Evolutionary conservation across 2,113 vertebrate genomes (phyloP), one percentile per base, ranked within the genome.

Genomic region (Columbina picui): DNA sequence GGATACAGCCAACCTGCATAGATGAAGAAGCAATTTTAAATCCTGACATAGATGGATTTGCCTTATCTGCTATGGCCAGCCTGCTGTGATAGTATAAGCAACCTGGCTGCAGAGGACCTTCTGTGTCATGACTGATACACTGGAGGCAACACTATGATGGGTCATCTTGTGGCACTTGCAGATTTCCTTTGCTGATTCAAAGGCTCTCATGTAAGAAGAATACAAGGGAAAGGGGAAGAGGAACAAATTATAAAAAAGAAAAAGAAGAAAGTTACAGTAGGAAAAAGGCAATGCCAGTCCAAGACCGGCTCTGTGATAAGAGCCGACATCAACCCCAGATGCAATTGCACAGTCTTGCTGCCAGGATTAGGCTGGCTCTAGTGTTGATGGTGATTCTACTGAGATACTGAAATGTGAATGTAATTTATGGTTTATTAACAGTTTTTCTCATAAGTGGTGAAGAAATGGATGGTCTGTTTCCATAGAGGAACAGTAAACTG

Each of bases 371-470:
- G 32, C 0, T 78, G 56, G 29, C 74, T 90, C 69, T 75, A 6
- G 16, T 64, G 39, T 5, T 56, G 80, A 67, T 71, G 52, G 21
- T 70, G 41, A 36, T 43, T 73, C 67, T 75, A 87, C 57, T 52
- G 59, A 88, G 27, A 73, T 21, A 84, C 29, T 89, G 76, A 89
- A 87, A 93, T 19, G 7, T 26, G 30, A 17, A 65, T 39, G n/a
- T 10, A 49, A 56, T 50, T 79, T 49, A 39, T n/a, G 4, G 39
- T 49, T 93, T 95, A 56, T 83, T 79, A 85, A 79, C 60, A 85
- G 36, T 7, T 76, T 83, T 85, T 71, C 45, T 88, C n/a, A 49
- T 90, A 64, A 87, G 89, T 2, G 5, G 38, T 56, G 43, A 95
- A 49, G 20, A 93, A 82, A 85, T 49, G 5, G 39, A 85, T 57